phyloP scores from a whole-genome alignment of 2,113 vertebrate species.

The Albula glossodonta region DNA sequence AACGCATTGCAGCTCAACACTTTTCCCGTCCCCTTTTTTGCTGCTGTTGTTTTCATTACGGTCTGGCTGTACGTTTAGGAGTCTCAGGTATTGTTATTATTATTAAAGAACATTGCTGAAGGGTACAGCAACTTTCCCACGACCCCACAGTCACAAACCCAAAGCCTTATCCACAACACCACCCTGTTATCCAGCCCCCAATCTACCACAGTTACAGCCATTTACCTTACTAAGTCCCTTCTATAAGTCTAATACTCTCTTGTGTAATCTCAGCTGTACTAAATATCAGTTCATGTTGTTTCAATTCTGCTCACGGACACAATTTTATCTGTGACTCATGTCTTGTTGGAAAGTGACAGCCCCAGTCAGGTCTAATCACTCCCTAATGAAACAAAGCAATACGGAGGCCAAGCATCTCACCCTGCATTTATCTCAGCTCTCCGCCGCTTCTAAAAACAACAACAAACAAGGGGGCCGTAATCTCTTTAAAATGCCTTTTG shows the following conservation, averaged over 20 bases:
- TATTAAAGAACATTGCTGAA: neutral
- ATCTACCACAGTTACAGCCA: neutral
- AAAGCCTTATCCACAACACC: neutral
- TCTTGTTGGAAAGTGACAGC: neutral
- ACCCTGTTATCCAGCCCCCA: neutral
- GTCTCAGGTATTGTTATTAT: neutral
- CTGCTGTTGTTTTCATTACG: neutral
- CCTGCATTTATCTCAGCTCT: neutral
- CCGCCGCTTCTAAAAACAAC: constrained; percentile 6
- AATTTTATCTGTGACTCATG: neutral
- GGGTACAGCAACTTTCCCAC: neutral
- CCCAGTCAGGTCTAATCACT: neutral
- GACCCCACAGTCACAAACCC: neutral
- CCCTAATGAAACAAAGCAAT: neutral
- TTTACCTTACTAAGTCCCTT: neutral
- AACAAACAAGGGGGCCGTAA: neutral
- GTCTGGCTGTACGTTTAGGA: neutral
- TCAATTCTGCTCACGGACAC: neutral
- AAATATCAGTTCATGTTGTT: neutral
- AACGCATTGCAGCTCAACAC: neutral
- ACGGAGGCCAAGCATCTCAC: neutral
- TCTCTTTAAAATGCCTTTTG: neutral
- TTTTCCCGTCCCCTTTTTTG: neutral
- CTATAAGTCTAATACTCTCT: neutral
- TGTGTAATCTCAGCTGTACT: neutral